Evolutionary conservation across 2,113 vertebrate genomes (phyloP), one percentile per base, ranked within the genome.

Genomic region (Strigops habroptila): DNA sequence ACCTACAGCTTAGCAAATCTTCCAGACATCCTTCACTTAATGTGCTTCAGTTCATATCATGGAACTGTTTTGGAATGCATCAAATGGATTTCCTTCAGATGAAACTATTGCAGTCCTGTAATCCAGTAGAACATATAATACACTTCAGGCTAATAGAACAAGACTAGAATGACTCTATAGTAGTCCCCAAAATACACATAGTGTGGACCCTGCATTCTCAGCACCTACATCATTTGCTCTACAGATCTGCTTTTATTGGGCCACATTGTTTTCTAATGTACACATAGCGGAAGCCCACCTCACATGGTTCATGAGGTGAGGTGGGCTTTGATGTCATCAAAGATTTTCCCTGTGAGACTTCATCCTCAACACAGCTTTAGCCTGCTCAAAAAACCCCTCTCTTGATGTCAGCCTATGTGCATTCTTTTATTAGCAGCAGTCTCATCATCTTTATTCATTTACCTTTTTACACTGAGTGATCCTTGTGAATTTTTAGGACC

Each of bases 401-500:
- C 44, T 28, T 25, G 19, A 12, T 43, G 35, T 11, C 57, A 35
- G 37, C 25, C 49, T 23, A 4, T 4, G 3, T 35, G 7, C 28
- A n/a, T 35, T 41, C n/a, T 87, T 77, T 77, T 31, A 74, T 19
- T 59, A 84, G 46, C 48, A 86, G 43, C 35, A 63, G 5, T 18
- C 35, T 74, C 70, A 51, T 82, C 16, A 48, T 31, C 39, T 89
- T 88, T 83, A 92, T 86, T 78, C 33, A 86, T 67, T 90, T 77
- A 33, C 75, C 44, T 59, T 52, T 35, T 86, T 70, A 27, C 60
- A 63, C 2, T 41, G 59, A 81, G 53, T 6, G 3, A 88, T 70
- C 22, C 53, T 83, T 0, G 0, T 95, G 91, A 94, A 94, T 90
- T 90, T 96, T 95, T 90, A 96, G 75, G 71, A 27, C 64, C 30